Base-by-base conservation (phyloP, 35 echinoderm and acorn worm species). In the Nesometra sesokonis region DNA sequence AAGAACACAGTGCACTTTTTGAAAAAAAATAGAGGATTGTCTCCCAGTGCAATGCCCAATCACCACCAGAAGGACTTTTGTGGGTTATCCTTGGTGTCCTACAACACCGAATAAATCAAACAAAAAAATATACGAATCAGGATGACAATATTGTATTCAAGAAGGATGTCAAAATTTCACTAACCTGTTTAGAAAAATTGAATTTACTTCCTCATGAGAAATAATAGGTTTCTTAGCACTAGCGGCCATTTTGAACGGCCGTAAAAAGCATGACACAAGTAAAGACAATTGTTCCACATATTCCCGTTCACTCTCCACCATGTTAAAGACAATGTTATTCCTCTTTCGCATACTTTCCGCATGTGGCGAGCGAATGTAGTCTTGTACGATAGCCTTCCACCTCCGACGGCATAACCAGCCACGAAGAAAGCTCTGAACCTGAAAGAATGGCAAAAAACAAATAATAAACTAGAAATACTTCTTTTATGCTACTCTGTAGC, bases 331-430 rank as follows among this genome's bases (percentile, higher is more conserved):
- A 32, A 99, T 99, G 81, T 90, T 94, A 77, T 99, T 99, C 9
- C 96, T 85, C 67, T 99, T 99, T 13, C 96, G 82, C 96, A 99
- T 99, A 87, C 96, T 99, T 79, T 99, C 96, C 3, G 96, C 96
- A 36, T 99, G 96, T 8, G 96, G 96, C 0, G 96, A 99, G 17
- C 88, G 88, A 47, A 99, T 99, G 82, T 99, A 99, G 88, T 99
- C 96, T 79, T 99, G 96, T 0, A 99, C 96, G 32, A 99, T 99
- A 35, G 96, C 93, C 35, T 93, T 99, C 96, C 96, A 99, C 34
- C 96, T 76, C 2, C 96, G 78, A 39, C 96, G 67, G 35, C 96
- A 99, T 0, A 99, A 57, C 96, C 96, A 99, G 13, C 96, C 96
- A 57, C 96, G 29, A 83, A 99, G 94, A 83, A 99, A 99, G 77